Conservation (phyloP, 2,113 vertebrate genomes). For the Procavia capensis region DNA sequence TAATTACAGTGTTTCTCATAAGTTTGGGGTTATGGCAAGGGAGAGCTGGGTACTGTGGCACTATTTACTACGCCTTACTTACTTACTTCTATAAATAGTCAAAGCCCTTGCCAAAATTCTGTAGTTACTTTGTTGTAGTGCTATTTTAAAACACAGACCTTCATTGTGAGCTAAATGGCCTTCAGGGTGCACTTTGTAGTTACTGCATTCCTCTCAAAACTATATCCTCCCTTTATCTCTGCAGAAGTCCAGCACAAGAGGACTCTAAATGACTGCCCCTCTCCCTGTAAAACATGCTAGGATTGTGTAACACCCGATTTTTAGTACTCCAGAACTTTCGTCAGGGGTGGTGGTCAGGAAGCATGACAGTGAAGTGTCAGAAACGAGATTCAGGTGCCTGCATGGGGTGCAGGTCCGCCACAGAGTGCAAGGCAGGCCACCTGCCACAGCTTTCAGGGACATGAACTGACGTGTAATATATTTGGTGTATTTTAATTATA, state of each 20-base stretch:
- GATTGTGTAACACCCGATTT: neutral
- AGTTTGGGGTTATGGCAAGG: conserved; percentile 85
- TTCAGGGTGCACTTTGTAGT: conserved; percentile 86
- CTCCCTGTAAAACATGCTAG: neutral
- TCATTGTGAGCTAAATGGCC: conserved; percentile 86
- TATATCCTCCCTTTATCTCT: conserved; percentile 82
- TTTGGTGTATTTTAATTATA: neutral
- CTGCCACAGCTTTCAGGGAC: neutral
- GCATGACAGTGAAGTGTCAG: neutral
- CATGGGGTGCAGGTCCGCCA: neutral
- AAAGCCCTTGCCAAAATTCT: conserved; percentile 86
- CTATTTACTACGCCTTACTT: conserved; percentile 77
- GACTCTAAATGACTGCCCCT: neutral
- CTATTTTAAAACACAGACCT: conserved; percentile 91
- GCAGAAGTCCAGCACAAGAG: conserved; percentile 66
- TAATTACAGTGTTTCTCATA: conserved; percentile 85
- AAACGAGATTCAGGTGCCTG: neutral
- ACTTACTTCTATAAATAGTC: conserved; percentile 83
- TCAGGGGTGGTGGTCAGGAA: conserved; percentile 16
- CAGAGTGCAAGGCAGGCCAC: neutral
- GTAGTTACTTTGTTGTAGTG: conserved; percentile 86
- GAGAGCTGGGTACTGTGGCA: conserved; percentile 75
- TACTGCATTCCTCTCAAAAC: conserved; percentile 84
- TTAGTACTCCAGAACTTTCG: conserved; percentile 25
- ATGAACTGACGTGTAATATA: neutral